Evolutionary conservation across 2,113 vertebrate genomes (phyloP), one percentile per base, ranked within the genome.

Genomic region (Neodontobutis hainanensis): DNA sequence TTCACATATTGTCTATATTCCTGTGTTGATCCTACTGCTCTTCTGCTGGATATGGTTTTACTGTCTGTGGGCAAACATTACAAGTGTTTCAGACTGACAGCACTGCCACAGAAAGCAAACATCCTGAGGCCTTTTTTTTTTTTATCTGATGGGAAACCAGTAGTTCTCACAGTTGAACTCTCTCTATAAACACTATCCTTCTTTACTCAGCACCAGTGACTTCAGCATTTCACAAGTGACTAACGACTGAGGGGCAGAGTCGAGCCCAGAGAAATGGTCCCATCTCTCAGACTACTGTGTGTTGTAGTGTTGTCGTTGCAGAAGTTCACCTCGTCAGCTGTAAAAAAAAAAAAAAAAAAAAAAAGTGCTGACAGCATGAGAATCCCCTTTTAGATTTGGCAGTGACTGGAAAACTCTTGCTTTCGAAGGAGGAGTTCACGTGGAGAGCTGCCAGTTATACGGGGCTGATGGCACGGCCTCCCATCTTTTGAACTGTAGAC

Each of bases 401-500:
- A 67, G 73, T 53, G 72, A 84, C 75, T 73, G 60, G 68, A 57
- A 76, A 85, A 59, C 63, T 81, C 65, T 44, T 75, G 61, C 49
- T 16, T 38, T 46, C 50, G 52, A 64, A 59, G 70, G 72, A 56
- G 67, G 65, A 52, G 68, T 34, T 11, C 35, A 46, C 49, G 68
- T 57, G 40, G 60, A 80, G 56, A 72, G 60, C 38, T 47, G 52
- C 75, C 59, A 65, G 48, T 27, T 77, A 61, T 68, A 75, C 50
- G 75, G 68, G 59, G 56, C 80, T 80, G 70, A 3, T 76, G 81
- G 82, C 53, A 35, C 59, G 6, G 45, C 46, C 57, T 40, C 51
- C 38, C n/a, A 34, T 74, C 84, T 27, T 89, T 89, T 87, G 76
- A 90, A 85, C 71, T 83, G 44, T 38, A 86, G 84, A 86, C 82